These are phyloP conservation scores for Oegoconia quadripuncta DNA, from an alignment of 2,888 invertebrate genomes.

Conservation along the genomic window DNA sequence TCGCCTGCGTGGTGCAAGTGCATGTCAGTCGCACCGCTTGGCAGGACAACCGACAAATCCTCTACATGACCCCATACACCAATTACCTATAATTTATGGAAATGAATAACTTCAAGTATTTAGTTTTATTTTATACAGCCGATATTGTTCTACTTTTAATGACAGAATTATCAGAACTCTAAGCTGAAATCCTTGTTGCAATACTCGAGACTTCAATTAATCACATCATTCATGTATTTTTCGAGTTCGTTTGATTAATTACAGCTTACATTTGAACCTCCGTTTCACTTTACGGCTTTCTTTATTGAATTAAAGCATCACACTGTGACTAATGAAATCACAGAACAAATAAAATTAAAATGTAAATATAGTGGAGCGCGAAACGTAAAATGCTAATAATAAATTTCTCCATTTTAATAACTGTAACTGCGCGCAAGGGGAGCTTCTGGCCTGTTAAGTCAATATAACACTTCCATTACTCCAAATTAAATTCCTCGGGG, in stretches of 20 bases:
- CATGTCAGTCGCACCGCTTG: slow-evolving; percentile 47
- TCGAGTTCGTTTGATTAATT: slow-evolving; percentile 36
- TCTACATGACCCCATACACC: no score
- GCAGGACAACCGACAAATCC: slow-evolving; percentile 62
- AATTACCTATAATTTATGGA: no score
- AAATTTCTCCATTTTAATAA: slow-evolving; percentile 80
- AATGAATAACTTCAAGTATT: no score
- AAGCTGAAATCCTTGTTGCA: no score
- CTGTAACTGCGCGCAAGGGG: slow-evolving; percentile 72
- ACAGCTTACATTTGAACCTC: slow-evolving; percentile 30
- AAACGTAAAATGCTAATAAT: slow-evolving; percentile 76
- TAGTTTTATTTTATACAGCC: no score
- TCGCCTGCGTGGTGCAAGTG: slow-evolving; percentile 63
- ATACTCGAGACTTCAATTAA: slow-evolving; percentile 15
- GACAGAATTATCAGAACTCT: no score
- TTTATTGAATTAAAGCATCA: slow-evolving; percentile 66
- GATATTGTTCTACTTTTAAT: no score
- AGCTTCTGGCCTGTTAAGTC: slow-evolving; percentile 77
- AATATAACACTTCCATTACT: slow-evolving; percentile 80
- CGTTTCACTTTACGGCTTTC: slow-evolving; percentile 37
- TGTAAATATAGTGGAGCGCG: slow-evolving; percentile 65
- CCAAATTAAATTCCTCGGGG: slow-evolving; percentile 78
- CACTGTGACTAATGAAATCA: slow-evolving; percentile 74
- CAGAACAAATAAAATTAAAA: slow-evolving; percentile 79
- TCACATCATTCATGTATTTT: not conserved